Conservation (phyloP, 2,797 vertebrate genomes). For the Dromococcyx pavoninus region DNA sequence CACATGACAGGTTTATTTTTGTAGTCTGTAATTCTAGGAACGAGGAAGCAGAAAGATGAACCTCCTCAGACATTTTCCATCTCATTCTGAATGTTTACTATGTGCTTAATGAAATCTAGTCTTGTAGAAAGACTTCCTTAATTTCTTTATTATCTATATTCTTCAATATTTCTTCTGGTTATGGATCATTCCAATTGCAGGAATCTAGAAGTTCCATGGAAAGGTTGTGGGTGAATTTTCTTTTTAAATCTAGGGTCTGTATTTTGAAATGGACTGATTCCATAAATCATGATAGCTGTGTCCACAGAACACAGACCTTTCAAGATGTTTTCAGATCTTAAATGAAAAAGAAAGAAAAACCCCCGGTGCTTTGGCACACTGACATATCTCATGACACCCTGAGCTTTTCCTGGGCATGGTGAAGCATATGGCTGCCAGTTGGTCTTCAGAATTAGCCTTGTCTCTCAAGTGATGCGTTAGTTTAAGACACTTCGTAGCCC, state of each 20-base stretch:
- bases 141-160: neutral
- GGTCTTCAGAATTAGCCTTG: neutral
- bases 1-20: conserved; percentile 70
- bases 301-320: neutral
- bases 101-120: conserved; percentile 8
- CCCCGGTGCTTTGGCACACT: neutral
- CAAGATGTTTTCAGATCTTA: neutral
- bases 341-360: neutral
- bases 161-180: neutral
- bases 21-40: conserved; percentile 61
- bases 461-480: neutral
- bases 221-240: neutral
- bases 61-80: conserved; percentile 32
- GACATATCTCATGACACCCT: neutral
- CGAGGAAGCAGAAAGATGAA: conserved; percentile 46
- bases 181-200: neutral
- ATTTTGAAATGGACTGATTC: neutral
- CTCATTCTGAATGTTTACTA: conserved; percentile 39
- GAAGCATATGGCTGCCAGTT: neutral
- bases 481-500: neutral
- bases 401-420: neutral
- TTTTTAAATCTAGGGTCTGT: neutral
- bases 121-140: neutral
- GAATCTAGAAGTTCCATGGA: neutral
- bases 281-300: neutral